Percentiles rank a stretch among this genome's conserved stretches.
These are phyloP conservation scores for Apodemia hepburni DNA, from an alignment of 2,888 invertebrate species.

Conservation along the genomic window DNA sequence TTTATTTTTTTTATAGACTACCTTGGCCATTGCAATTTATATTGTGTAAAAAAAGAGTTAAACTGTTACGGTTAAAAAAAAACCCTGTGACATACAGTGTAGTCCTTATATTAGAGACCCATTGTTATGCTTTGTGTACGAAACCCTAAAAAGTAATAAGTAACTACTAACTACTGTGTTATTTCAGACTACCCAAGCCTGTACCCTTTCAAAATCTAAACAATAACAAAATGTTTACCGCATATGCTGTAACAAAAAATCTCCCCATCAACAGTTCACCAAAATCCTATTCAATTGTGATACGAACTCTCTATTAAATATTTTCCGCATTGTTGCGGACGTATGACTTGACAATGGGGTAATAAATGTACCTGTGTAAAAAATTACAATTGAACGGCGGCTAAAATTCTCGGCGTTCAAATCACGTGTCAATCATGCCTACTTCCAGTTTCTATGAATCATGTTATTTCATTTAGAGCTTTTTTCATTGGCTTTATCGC, in stretches of 20 bases:
- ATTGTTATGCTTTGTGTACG: too few species aligned
- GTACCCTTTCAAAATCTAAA: not conserved
- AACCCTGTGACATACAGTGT: too few species aligned
- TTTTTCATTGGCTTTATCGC: conserved; percentile 24
- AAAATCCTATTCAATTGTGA: conserved; percentile 33
- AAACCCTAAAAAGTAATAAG: not conserved
- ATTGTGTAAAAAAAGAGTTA: too few species aligned
- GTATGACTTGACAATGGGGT: conserved; percentile 59
- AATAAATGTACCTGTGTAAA: conserved; percentile 64
- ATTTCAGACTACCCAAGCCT: not conserved
- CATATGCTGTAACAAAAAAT: conserved; percentile 6
- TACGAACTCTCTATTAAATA: conserved; percentile 66
- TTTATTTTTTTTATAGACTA: too few species aligned
- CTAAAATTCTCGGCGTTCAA: conserved; percentile 56
- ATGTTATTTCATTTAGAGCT: conserved; percentile 35
- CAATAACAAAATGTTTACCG: conserved; percentile 12
- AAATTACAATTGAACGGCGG: conserved; percentile 51
- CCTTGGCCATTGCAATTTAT: too few species aligned
- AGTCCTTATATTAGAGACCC: too few species aligned
- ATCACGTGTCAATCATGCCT: conserved; percentile 76
- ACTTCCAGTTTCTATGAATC: conserved; percentile 41
- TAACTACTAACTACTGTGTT: not conserved
- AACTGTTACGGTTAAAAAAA: too few species aligned
- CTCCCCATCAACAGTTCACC: conserved; percentile 41
- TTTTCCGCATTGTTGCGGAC: conserved; percentile 63